A percentile compares a stretch with the other conserved stretches of the same genome.
Conservation (phyloP, 2,797 vertebrate genomes). For the Vultur gryphus region DNA sequence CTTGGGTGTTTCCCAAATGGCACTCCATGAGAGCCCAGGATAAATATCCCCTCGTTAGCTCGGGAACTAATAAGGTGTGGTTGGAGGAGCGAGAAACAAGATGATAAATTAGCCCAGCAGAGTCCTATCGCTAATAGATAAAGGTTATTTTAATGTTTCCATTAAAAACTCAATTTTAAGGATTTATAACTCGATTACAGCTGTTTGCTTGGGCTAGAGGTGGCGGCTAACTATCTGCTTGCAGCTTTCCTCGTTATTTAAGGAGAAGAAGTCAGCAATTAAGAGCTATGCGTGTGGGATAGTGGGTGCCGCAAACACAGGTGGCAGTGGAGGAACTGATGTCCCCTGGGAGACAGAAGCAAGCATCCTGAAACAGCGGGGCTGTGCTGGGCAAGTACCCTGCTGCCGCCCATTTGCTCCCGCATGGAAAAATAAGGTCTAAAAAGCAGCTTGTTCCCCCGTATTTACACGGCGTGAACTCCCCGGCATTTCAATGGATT, state of each 20-base stretch:
- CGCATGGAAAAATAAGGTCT: not conserved
- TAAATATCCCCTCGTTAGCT: constrained; percentile 46
- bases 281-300: not conserved
- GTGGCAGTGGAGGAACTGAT: no score
- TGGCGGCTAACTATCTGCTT: not conserved
- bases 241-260: not conserved
- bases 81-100: not conserved
- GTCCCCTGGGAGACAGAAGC: not conserved
- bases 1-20: not conserved
- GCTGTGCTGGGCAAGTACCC: not conserved
- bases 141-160: constrained; percentile 58
- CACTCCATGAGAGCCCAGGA: not conserved
- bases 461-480: not conserved
- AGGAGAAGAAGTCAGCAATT: not conserved
- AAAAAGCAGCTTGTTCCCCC: not conserved
- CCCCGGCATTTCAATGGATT: not conserved
- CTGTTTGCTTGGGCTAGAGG: constrained; percentile 35
- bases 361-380: not conserved
- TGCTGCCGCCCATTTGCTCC: not conserved
- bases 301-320: not conserved
- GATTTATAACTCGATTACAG: constrained; percentile 54
- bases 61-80: constrained; percentile 14
- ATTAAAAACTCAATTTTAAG: constrained; percentile 67
- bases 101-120: not conserved
- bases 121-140: constrained; percentile 43